Evolutionary conservation across 2,888 invertebrate species (phyloP), one percentile per base, ranked within the genome.

Genomic region (Salticus scenicus): DNA sequence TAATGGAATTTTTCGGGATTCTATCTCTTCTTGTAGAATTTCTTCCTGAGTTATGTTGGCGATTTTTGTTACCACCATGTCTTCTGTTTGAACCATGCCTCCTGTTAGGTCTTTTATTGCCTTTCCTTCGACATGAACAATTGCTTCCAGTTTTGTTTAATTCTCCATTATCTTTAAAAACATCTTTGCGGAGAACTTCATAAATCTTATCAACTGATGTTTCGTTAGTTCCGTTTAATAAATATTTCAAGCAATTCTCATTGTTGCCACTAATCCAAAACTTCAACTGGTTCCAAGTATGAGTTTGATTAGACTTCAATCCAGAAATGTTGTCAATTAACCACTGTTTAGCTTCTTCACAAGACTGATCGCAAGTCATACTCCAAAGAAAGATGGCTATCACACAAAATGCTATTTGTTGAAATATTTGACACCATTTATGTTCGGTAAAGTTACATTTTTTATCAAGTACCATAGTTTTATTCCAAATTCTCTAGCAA

Each of bases 261-360:
- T 83, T 28, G 31, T 83, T 83, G 4, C 83, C 77, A 57, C 83
- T 83, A 20, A 83, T 69, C 83, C 83, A 83, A 1, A 72, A 67
- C 14, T 77, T 83, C 41, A 83, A 24, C 28, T 77, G 83, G 8
- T 41, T 33, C 83, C 83, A 83, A 7, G 72, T 37, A 5, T 83
- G 47, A 1, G 83, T 57, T 1, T 30, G 31, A 51, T 83, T 83
- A 20, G 47, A 51, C 31, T 33, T n/a, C 0, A 76, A 63, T 10
- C 63, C 82, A 20, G 30, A 2, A 17, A 37, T 31, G 33, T 63
- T 33, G 20, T 66, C 72, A 7, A 28, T 41, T 24, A 83, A 7
- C 83, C 83, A 83, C 20, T 71, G 64, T 24, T 73, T 83, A 12
- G 83, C 83, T 27, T 76, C 72, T 0, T 83, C 77, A n/a, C 83